Percentiles rank a stretch among this genome's conserved stretches.
Evolutionary conservation across 2,888 invertebrate species (phyloP).

Genomic region (Athetis lepigone): DNA sequence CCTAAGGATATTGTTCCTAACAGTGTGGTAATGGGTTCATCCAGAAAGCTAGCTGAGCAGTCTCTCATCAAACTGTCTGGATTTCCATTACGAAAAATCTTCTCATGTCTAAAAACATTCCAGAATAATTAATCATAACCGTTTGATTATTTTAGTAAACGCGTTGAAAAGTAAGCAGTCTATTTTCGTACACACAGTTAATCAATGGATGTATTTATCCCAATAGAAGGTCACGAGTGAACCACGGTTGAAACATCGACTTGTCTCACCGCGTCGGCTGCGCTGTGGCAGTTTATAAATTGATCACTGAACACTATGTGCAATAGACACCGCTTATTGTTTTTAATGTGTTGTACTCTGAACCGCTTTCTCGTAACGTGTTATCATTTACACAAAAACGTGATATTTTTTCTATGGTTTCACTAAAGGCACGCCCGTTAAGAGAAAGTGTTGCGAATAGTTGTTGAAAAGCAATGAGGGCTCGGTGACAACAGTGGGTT

Average conservation of each 20-base stretch:
- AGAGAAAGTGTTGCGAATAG: slow-evolving; percentile 44
- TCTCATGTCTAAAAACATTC: neutral
- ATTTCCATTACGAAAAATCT: slow-evolving; percentile 1
- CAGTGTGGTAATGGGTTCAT: too few species aligned
- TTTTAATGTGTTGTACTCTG: slow-evolving; percentile 21
- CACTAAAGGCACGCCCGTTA: slow-evolving; percentile 17
- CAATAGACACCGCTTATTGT: slow-evolving; percentile 57
- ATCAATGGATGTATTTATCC: slow-evolving; percentile 35
- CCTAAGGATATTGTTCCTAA: too few species aligned
- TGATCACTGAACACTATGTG: slow-evolving; percentile 34
- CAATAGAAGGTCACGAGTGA: slow-evolving; percentile 25
- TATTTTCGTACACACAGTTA: slow-evolving; percentile 30
- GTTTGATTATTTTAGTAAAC: neutral
- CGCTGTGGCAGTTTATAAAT: slow-evolving; percentile 23
- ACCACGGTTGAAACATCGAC: slow-evolving; percentile 8
- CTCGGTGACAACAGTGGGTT: too few species aligned
- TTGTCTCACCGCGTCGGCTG: slow-evolving; percentile 5
- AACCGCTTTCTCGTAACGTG: slow-evolving; percentile 53
- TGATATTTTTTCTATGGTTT: slow-evolving; percentile 34
- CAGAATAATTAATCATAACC: slow-evolving; percentile 15
- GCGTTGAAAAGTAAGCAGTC: slow-evolving; percentile 6
- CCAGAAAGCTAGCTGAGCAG: too few species aligned
- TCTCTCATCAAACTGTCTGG: neutral
- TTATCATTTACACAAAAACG: slow-evolving; percentile 55
- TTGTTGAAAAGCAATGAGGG: slow-evolving; percentile 26